phyloP scores from a whole-genome alignment of 2,888 invertebrate genomes.

The Piscicola geometra region DNA sequence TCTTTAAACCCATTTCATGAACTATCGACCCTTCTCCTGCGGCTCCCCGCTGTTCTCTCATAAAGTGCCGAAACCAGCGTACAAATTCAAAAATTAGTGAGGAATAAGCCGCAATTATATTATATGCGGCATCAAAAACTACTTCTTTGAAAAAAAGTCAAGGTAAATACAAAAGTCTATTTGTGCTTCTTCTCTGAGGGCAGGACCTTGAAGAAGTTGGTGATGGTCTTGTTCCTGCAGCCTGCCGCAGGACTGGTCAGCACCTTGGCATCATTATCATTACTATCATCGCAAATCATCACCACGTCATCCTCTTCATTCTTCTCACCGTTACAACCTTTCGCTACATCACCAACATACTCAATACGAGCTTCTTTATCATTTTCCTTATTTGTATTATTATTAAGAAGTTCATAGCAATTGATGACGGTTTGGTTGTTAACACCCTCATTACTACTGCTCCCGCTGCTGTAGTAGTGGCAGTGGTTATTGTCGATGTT shows the following conservation, averaged over 20 bases:
- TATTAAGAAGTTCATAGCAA: not conserved
- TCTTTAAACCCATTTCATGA: too few relatives aligned
- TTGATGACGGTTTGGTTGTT: not conserved
- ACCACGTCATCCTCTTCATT: not conserved
- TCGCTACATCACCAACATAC: not conserved
- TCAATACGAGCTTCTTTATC: not conserved
- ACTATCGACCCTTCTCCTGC: too few relatives aligned
- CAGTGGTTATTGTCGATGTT: not conserved
- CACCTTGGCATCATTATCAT: not conserved
- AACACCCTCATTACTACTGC: not conserved
- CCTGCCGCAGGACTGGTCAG: not conserved
- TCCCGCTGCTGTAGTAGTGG: not conserved
- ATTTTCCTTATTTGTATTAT: not conserved
- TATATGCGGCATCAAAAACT: too few relatives aligned
- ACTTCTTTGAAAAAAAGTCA: too few relatives aligned
- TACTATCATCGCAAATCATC: not conserved
- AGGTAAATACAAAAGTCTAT: too few relatives aligned
- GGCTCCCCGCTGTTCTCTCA: too few relatives aligned
- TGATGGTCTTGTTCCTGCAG: slow-evolving; percentile 12
- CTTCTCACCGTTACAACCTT: not conserved
- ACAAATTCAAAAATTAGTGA: too few relatives aligned
- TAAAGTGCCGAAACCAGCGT: too few relatives aligned
- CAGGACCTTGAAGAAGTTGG: slow-evolving; percentile 17
- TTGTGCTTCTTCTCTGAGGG: slow-evolving; percentile 2
- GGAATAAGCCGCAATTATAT: too few relatives aligned